Base-by-base conservation (phyloP, 2,888 invertebrate species). In the Antheraea assamensis region DNA sequence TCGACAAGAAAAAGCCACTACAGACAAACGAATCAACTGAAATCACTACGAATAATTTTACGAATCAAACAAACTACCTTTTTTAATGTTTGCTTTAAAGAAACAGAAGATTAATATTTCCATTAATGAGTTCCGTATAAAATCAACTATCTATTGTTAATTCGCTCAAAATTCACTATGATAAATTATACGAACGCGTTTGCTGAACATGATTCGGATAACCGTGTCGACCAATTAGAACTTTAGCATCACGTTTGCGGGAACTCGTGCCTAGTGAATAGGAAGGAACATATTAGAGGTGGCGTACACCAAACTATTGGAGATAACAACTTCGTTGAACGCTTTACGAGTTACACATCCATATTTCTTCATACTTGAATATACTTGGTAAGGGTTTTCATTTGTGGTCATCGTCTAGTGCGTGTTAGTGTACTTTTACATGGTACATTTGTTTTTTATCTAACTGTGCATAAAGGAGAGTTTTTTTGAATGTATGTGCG, bases 201-300 rank as follows among this genome's bases (percentile, higher is more conserved):
- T 30, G 19, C 61, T 17, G 61, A 68, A 35, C 68, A 68, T 68
- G n/a, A 68, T 35, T 68, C 35, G 68, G n/a, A 31, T 68, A 68
- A 68, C 35, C 68, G 68, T 35, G 68, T 68, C 35, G 31, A 13
- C 35, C 35, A 68, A 68, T 68, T 68, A 68, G 68, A 68, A 68
- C 68, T 68, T 68, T 68, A 68, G 35, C 31, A 35, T 21, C 68
- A 68, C 68, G 68, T 68, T 35, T 68, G 68, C 68, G 31, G 35
- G 31, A 68, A 68, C 31, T 35, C 35, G 35, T 68, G 68, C n/a
- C 35, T 68, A 68, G 68, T 68, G 68, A 68, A 68, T 68, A 68
- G 68, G 68, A 68, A 68, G 68, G 35, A 31, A 68, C 68, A 68
- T 68, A 68, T 68, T 68, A 68, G 68, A 68, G 68, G 68, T n/a